Evolutionary conservation across 1,140 invertebrate genomes (phyloP).

Genomic region (Amyelois transitella): DNA sequence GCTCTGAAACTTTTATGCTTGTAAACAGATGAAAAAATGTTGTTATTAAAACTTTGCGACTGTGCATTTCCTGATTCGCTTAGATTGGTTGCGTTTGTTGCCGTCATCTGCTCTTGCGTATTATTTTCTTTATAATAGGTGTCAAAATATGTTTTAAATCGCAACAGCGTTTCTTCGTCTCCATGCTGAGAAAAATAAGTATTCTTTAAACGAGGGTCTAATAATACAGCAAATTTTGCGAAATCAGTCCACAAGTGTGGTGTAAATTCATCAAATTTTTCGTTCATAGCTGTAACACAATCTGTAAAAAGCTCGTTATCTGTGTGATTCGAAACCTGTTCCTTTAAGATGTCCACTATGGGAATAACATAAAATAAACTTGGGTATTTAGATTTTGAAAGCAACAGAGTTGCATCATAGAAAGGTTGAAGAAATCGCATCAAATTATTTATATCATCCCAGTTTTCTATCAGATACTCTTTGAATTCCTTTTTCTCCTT

Average conservation of each 20-base stretch:
- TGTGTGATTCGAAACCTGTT: background rate
- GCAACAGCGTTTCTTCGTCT: background rate
- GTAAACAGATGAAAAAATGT: background rate
- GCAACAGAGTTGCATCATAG: constrained; percentile 5
- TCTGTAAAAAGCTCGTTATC: background rate
- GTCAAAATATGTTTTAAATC: background rate
- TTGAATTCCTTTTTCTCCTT: no score
- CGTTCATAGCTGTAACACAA: background rate
- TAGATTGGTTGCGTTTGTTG: background rate
- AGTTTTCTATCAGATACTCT: no score
- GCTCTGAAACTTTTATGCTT: background rate
- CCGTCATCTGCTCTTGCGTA: background rate
- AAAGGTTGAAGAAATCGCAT: constrained; percentile 5
- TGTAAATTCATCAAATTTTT: constrained; percentile 4
- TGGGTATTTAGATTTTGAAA: constrained; percentile 7
- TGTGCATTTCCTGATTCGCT: background rate
- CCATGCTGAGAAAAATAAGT: background rate
- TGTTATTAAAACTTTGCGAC: background rate
- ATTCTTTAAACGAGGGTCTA: constrained; percentile 6
- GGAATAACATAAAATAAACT: constrained; percentile 4
- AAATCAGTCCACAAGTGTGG: background rate
- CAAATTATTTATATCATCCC: no score
- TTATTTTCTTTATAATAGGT: background rate
- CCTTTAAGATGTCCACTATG: background rate
- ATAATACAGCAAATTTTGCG: constrained; percentile 4